Percentiles rank a stretch among this genome's conserved stretches.
phyloP scores from a whole-genome alignment of 2,113 vertebrate genomes.

The Nyctibius bracteatus region DNA sequence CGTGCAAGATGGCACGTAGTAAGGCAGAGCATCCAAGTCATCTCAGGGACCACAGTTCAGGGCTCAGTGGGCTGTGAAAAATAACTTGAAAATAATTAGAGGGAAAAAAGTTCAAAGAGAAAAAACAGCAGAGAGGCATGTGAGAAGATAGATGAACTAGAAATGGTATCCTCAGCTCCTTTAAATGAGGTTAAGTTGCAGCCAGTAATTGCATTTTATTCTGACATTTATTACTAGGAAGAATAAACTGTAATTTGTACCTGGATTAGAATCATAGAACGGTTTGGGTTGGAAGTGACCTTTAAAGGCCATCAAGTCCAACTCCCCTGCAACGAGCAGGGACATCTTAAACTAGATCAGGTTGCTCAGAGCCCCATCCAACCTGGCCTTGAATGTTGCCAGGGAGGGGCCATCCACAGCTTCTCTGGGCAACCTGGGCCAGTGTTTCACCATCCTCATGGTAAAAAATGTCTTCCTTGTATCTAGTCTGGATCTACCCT shows the following conservation, averaged over 20 bases:
- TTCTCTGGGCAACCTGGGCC: no score
- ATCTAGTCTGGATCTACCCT: no score
- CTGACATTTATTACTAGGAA: not conserved
- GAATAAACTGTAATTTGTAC: not conserved
- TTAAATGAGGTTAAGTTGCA: not conserved
- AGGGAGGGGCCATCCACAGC: no score
- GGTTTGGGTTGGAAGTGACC: no score
- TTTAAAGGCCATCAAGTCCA: no score
- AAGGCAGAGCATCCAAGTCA: not conserved
- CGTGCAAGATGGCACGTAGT: fast-evolving
- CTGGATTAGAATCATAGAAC: fast-evolving
- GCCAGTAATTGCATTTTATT: not conserved
- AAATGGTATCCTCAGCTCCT: not conserved
- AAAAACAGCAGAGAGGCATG: not conserved
- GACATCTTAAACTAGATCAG: no score
- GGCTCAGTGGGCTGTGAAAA: not conserved
- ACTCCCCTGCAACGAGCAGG: no score
- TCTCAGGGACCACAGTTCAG: not conserved
- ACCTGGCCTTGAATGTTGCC: no score
- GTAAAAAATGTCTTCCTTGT: no score
- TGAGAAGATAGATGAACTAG: not conserved
- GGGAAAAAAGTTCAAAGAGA: not conserved
- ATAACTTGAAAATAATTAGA: not conserved
- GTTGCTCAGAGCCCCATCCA: no score
- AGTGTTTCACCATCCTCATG: no score